These are phyloP conservation scores for Jacana jacana DNA, from an alignment of 2,113 vertebrate species.

Conservation along the genomic window DNA sequence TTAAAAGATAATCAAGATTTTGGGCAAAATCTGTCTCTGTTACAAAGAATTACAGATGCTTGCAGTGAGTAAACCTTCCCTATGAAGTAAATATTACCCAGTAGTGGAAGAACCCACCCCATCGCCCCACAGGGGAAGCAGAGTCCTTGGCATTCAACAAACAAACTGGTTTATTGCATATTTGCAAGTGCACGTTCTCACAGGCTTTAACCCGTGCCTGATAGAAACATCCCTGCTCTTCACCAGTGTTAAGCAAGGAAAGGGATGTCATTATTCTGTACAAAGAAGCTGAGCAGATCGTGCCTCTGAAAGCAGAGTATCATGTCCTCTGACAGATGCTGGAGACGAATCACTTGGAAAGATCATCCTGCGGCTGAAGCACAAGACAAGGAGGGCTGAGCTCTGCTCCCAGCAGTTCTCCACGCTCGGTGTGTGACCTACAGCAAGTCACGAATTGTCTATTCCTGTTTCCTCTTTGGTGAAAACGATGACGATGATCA, in stretches of 20 bases:
- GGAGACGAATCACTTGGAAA: neutral
- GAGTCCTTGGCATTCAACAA: neutral
- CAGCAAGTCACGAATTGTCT: constrained; percentile 44
- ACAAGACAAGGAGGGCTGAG: constrained; percentile 9
- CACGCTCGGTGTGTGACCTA: neutral
- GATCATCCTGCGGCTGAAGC: constrained; percentile 6
- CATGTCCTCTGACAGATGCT: neutral
- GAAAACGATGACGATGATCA: neutral
- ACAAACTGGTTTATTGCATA: neutral
- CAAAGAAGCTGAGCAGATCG: neutral
- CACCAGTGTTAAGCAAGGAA: neutral
- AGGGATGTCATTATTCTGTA: neutral
- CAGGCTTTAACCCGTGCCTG: neutral
- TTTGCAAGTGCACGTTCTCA: neutral
- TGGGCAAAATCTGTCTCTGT: neutral
- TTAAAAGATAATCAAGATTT: neutral
- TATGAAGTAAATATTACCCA: neutral
- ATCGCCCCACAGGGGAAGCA: neutral
- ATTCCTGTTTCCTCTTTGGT: constrained; percentile 32
- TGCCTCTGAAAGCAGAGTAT: neutral
- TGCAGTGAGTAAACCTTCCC: neutral
- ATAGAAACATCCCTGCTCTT: neutral
- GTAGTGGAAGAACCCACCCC: neutral
- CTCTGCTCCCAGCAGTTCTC: neutral
- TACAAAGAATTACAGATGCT: neutral